A percentile compares a stretch with the other conserved stretches of the same genome.
phyloP scores from a whole-genome alignment of 2,888 invertebrate genomes.

The Rhamphomyia laevipes region DNA sequence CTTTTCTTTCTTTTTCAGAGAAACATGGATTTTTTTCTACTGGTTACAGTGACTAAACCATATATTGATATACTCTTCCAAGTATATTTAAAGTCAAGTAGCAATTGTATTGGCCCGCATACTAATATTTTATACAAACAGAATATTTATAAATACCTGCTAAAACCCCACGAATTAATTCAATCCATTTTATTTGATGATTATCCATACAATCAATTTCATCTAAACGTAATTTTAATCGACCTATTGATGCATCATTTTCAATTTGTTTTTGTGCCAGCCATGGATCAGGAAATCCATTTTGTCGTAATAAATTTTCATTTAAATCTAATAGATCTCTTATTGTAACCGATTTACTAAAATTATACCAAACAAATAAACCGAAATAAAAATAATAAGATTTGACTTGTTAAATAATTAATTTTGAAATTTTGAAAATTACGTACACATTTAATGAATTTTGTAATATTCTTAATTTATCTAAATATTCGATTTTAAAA shows the following conservation, averaged over 20 bases:
- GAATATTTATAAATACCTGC: conserved; percentile 46
- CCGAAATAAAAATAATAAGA: conserved; percentile 19
- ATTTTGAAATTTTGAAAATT: neutral
- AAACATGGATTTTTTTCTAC: too few relatives aligned
- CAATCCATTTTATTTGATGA: conserved; percentile 47
- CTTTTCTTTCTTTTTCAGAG: too few relatives aligned
- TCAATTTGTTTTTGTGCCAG: conserved; percentile 75
- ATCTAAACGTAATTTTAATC: conserved; percentile 53
- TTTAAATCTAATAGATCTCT: conserved; percentile 82
- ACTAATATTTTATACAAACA: too few relatives aligned
- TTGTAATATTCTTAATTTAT: conserved; percentile 46
- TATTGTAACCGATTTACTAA: conserved; percentile 77
- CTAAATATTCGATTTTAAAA: conserved; percentile 72
- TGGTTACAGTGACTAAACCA: too few relatives aligned
- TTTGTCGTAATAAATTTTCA: conserved; percentile 80
- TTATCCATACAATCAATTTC: conserved; percentile 57
- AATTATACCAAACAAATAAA: neutral
- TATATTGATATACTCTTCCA: too few relatives aligned
- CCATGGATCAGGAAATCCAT: conserved; percentile 86
- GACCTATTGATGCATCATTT: conserved; percentile 65
- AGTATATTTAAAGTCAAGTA: too few relatives aligned
- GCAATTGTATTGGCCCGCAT: too few relatives aligned
- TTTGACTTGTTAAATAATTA: conserved; percentile 1
- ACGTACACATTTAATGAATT: conserved; percentile 3
- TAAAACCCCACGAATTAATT: conserved; percentile 52